Evolutionary conservation across 1,140 invertebrate species (phyloP), one percentile per base, ranked within the genome.

Genomic region (Cyclina sinensis): DNA sequence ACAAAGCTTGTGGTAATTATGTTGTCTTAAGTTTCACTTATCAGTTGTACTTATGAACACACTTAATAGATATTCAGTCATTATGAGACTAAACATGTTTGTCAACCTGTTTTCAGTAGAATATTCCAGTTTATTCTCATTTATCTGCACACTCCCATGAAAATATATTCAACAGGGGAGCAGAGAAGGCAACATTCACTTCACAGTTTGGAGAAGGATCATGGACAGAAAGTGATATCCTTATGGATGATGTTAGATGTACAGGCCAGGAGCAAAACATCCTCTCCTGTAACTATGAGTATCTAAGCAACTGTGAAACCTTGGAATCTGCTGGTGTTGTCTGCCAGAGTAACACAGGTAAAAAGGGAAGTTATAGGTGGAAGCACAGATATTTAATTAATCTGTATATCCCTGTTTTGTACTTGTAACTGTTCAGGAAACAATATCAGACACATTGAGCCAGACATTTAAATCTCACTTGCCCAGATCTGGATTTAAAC

Each of bases 231-330:
- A 48, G 59, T 30, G 68, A 90, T 51, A 89, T 92, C 48, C 81
- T 97, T 91, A 97, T 98, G 94, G 97, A 98, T 93, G 97, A 97
- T 88, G 94, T 98, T 0, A 94, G 96, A 24, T 98, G 97, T 92
- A 91, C 93, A 0, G 97, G 97, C 7, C 97, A 97, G 90, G 97
- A 98, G 94, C 96, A 96, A 0, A 96, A 96, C 0, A 89, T 98
- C 0, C 96, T 96, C 39, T 96, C 97, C 80, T 98, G 97, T 93
- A 95, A 96, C 59, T 97, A 97, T 92, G 96, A 96, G 57, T 97
- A 97, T 78, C 95, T 97, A 0, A 97, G 97, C 92, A 97, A 98
- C 92, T 98, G 97, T 91, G 95, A 95, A n/a, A 95, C 96, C 2
- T 96, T 97, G 91, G 97, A 98, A 95, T 97, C 96, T 16, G 93